Evolutionary conservation across 2,888 invertebrate species (phyloP).

Genomic region (Dolichopus griseipennis): DNA sequence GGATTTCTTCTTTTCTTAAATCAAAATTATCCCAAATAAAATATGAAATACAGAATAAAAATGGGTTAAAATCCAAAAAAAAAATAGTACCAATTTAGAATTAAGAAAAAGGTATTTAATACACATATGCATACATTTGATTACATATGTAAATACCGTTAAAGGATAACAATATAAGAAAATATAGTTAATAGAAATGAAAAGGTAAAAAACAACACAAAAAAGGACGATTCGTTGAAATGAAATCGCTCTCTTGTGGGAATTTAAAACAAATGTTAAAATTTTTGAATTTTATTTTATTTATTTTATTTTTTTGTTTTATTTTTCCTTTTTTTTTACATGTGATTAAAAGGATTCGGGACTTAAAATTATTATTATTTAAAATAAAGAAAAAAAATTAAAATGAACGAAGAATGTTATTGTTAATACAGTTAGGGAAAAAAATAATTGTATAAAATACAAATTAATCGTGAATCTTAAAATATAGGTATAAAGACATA

Average conservation of each 20-base stretch:
- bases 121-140: not conserved
- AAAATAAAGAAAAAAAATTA: not conserved
- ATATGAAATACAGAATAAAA: not conserved
- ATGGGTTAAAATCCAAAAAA: not conserved
- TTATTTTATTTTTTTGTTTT: not conserved
- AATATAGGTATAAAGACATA: too few species aligned
- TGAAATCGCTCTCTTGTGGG: not conserved
- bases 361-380: conserved; percentile 1
- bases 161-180: too few species aligned
- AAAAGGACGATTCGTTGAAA: not conserved
- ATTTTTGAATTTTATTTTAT: not conserved
- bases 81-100: not conserved
- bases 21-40: not conserved
- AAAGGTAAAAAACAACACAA: not conserved
- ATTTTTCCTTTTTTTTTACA: not conserved
- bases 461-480: too few species aligned
- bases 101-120: not conserved
- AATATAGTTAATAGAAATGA: not conserved
- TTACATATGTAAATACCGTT: not conserved
- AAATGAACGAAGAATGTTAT: not conserved
- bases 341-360: not conserved
- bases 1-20: too few species aligned
- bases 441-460: too few species aligned
- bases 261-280: conserved; percentile 3
- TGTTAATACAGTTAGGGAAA: too few species aligned